Percentiles rank a stretch among this genome's conserved stretches.
Conservation (phyloP, 2,113 vertebrate species). For the Callipepla squamata region DNA sequence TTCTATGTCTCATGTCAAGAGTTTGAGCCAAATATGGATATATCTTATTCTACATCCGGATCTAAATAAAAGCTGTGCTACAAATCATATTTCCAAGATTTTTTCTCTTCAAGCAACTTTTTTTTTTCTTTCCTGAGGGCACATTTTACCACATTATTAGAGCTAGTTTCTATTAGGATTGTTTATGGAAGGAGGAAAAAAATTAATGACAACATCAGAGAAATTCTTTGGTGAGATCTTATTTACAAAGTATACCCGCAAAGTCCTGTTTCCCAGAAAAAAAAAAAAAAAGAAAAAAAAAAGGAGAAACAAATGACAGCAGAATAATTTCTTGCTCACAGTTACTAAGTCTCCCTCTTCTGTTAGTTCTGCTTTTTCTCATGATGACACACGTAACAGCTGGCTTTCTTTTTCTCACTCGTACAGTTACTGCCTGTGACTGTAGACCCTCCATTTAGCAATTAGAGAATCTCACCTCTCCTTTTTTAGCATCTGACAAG, state of each 20-base stretch:
- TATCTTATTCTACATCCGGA: background rate
- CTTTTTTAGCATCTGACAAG: background rate
- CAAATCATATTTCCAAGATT: background rate
- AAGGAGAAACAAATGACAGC: background rate
- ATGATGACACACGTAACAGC: background rate
- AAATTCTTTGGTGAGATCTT: background rate
- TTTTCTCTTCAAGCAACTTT: background rate
- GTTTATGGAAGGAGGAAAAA: background rate
- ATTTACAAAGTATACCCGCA: background rate
- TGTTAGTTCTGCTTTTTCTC: background rate
- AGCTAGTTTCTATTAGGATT: background rate
- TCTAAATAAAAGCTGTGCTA: constrained; percentile 26
- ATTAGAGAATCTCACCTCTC: background rate
- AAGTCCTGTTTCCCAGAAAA: constrained; percentile 16
- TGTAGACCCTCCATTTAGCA: background rate
- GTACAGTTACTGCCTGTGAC: background rate
- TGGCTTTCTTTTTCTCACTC: background rate
- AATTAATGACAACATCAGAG: background rate
- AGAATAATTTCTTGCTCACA: background rate
- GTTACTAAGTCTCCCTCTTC: constrained; percentile 8
- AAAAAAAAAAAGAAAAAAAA: background rate
- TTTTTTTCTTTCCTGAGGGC: background rate
- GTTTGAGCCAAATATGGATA: constrained; percentile 37
- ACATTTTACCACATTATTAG: background rate
- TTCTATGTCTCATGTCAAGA: background rate